Evolutionary conservation across 35 echinoderm and acorn worm species (phyloP).

Genomic region (Acanthaster planci): DNA sequence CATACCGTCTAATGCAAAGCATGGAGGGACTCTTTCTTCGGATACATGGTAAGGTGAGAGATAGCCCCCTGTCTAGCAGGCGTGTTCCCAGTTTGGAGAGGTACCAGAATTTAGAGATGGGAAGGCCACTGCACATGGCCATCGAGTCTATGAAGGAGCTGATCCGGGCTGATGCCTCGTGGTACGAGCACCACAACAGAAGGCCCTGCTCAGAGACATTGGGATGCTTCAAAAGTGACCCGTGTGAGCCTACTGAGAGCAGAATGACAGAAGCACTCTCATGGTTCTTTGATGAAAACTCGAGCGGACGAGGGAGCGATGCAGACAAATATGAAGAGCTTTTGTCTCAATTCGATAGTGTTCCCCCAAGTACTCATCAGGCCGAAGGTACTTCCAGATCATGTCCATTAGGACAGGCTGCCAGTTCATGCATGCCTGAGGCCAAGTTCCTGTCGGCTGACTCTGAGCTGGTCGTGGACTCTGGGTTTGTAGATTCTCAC

Average conservation of each 20-base stretch:
- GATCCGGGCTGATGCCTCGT: neutral
- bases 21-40: constrained; percentile 34
- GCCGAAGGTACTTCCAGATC: too few relatives aligned
- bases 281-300: neutral
- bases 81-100: neutral
- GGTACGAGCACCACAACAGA: neutral
- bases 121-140: neutral
- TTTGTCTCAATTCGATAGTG: too few relatives aligned
- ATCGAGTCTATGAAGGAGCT: constrained; percentile 21
- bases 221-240: too few relatives aligned
- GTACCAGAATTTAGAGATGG: neutral
- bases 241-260: too few relatives aligned
- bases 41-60: neutral
- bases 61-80: neutral
- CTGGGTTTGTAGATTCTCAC: too few relatives aligned
- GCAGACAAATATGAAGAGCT: too few relatives aligned
- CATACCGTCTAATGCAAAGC: neutral
- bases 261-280: neutral
- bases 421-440: too few relatives aligned
- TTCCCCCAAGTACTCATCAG: neutral
- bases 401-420: too few relatives aligned
- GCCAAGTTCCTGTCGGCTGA: too few relatives aligned
- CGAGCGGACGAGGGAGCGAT: neutral
- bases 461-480: too few relatives aligned
- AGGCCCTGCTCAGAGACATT: neutral